A percentile compares a stretch with the other conserved stretches of the same genome.
Conservation (phyloP, 1,140 invertebrate genomes). For the Platorchestia sp. region DNA sequence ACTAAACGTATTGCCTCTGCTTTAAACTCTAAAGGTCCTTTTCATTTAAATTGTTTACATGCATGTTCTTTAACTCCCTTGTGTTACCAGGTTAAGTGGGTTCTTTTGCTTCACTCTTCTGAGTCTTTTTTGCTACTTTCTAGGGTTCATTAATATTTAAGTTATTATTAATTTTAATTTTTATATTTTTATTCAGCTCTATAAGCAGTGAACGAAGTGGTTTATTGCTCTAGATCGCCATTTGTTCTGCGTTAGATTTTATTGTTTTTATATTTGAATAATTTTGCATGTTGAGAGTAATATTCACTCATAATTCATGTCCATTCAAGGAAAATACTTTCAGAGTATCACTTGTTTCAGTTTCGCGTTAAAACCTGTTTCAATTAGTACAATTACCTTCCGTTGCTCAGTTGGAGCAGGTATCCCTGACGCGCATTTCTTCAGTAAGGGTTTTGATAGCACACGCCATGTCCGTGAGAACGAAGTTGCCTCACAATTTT, state of each 20-base stretch:
- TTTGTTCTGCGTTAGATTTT: not conserved
- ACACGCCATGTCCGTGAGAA: not conserved
- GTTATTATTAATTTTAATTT: not conserved
- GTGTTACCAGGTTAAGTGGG: not conserved
- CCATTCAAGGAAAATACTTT: not conserved
- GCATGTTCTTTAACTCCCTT: not conserved
- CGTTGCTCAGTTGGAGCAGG: not conserved
- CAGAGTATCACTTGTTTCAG: not conserved
- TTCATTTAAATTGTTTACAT: not conserved
- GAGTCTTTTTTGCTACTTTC: not conserved
- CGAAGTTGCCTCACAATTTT: not conserved
- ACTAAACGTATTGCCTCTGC: too few relatives aligned
- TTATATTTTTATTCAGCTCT: not conserved
- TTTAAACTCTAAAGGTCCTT: not conserved
- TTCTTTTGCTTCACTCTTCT: not conserved
- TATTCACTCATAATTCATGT: not conserved
- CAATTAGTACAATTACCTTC: not conserved
- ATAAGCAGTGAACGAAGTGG: not conserved
- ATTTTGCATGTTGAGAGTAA: not conserved
- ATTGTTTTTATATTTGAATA: not conserved
- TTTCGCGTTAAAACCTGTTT: not conserved
- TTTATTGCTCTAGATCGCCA: not conserved
- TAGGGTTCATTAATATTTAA: not conserved
- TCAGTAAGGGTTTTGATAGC: not conserved
- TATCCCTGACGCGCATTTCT: not conserved